These are phyloP conservation scores for Chionomys nivalis DNA, from an alignment of 2,113 vertebrate species.

Conservation along the genomic window DNA sequence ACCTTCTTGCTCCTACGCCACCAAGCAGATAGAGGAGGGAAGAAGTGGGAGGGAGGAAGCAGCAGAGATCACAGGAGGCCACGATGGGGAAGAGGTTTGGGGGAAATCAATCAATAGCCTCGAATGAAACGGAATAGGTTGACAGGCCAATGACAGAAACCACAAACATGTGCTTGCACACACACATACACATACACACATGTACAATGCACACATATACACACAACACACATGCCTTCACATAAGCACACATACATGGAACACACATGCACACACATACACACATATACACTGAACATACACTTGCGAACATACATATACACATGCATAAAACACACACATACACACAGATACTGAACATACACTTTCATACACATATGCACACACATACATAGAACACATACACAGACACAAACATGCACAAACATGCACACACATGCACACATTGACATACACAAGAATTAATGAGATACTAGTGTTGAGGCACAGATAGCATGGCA, in stretches of 20 bases:
- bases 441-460: background rate
- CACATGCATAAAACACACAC: too few relatives aligned
- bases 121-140: background rate
- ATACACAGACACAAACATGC: fast-evolving
- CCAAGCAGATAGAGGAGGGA: background rate
- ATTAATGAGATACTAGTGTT: background rate
- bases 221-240: background rate
- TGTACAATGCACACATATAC: background rate
- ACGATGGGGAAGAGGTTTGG: fast-evolving
- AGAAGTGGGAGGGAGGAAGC: background rate
- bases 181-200: background rate
- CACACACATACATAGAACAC: background rate
- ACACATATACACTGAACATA: background rate
- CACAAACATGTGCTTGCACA: background rate
- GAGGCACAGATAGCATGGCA: background rate
- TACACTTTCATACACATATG: background rate
- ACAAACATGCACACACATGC: background rate
- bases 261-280: background rate
- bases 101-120: background rate
- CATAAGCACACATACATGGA: too few relatives aligned
- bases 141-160: background rate
- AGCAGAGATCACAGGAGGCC: background rate
- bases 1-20: background rate
- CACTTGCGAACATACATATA: too few relatives aligned
- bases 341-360: background rate